A percentile compares a stretch with the other conserved stretches of the same genome.
Conservation (phyloP, 2,888 invertebrate species). For the Sarcophaga caerulescens region DNA sequence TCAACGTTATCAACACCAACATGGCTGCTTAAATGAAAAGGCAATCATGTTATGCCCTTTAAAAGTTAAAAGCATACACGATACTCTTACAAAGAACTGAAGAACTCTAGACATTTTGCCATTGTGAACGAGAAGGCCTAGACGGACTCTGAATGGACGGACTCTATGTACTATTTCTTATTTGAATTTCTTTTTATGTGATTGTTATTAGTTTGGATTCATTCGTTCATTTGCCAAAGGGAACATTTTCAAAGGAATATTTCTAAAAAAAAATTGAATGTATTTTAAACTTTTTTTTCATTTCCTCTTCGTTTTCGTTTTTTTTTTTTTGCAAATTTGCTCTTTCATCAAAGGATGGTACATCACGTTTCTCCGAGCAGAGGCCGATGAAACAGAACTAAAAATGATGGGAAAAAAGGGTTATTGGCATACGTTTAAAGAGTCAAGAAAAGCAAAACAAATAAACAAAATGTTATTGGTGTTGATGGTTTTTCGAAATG, state of each 20-base stretch:
- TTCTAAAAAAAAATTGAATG: background rate
- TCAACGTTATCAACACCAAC: background rate
- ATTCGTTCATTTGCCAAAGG: background rate
- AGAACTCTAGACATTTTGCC: background rate
- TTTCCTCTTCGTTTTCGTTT: background rate
- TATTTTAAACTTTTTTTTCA: background rate
- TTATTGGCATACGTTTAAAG: background rate
- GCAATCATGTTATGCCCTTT: background rate
- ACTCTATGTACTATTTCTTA: background rate
- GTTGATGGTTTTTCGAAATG: too few species aligned
- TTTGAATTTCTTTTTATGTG: background rate
- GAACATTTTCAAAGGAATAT: conserved; percentile 5
- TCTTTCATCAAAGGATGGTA: background rate
- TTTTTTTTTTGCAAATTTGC: background rate
- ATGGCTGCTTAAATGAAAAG: background rate
- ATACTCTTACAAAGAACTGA: background rate
- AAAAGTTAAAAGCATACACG: background rate
- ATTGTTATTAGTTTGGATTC: conserved; percentile 14
- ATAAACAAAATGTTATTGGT: too few species aligned
- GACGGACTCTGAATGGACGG: background rate
- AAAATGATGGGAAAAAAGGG: background rate
- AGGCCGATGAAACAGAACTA: too few species aligned
- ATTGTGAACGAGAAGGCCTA: background rate
- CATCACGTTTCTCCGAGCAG: background rate
- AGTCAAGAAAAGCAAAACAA: too few species aligned